These are phyloP conservation scores for Drosophila neocordata DNA, from an alignment of 1,140 invertebrate species.

Conservation along the genomic window DNA sequence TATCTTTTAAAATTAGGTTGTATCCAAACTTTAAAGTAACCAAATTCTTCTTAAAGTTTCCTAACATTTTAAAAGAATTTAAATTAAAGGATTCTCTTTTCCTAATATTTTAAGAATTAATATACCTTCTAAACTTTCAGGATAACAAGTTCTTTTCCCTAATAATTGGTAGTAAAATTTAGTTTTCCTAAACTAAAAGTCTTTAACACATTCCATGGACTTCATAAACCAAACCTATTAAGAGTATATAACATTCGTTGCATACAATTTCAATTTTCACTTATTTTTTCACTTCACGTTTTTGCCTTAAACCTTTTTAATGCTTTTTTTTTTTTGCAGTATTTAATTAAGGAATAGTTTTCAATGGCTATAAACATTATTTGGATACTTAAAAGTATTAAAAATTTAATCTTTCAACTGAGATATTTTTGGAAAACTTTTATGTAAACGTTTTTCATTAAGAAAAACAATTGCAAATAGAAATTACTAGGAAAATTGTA, in stretches of 20 bases:
- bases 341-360: not conserved
- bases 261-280: not conserved
- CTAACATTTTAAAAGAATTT: no score
- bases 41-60: no score
- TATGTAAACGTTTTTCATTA: not conserved
- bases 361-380: not conserved
- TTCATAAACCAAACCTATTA: not conserved
- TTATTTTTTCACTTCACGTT: not conserved
- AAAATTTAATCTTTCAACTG: not conserved
- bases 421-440: not conserved
- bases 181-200: no score
- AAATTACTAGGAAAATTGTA: constrained; percentile 6
- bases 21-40: no score
- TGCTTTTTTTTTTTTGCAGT: not conserved
- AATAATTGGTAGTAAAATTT: no score
- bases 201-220: not conserved
- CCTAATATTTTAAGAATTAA: no score
- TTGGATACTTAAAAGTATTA: not conserved
- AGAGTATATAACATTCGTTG: not conserved
- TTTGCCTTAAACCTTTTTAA: not conserved
- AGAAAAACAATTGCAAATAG: not conserved
- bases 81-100: no score
- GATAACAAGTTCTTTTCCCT: no score
- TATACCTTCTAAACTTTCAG: no score
- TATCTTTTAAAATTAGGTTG: no score